phyloP scores from a whole-genome alignment of 2,797 vertebrate species.

The Mormyrops boulengeri region DNA sequence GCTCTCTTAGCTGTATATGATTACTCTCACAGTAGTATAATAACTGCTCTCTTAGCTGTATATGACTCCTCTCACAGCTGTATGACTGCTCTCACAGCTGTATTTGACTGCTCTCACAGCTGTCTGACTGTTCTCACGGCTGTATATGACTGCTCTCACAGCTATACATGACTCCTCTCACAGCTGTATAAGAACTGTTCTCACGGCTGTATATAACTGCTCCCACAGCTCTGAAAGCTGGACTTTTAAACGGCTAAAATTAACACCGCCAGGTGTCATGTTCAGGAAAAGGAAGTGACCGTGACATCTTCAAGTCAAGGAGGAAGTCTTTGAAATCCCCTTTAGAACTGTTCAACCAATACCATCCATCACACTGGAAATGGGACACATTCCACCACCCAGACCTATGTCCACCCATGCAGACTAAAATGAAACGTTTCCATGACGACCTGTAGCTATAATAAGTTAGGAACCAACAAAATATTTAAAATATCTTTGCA shows the following conservation, averaged over 20 bases:
- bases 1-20: no score
- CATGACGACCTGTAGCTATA: conserved; percentile 67
- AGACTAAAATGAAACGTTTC: conserved; percentile 59
- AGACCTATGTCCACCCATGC: conserved; percentile 55
- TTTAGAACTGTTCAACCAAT: conserved; percentile 17
- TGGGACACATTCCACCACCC: conserved; percentile 58
- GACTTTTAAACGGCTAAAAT: conserved; percentile 23
- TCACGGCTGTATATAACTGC: neutral
- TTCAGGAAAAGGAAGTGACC: conserved; percentile 24
- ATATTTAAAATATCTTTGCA: conserved; percentile 36
- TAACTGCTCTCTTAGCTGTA: no score
- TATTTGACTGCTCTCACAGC: neutral
- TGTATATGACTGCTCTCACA: neutral
- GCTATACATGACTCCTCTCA: neutral
- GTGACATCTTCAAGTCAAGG: neutral
- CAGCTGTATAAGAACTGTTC: neutral
- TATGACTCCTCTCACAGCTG: no score
- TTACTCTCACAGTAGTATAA: no score
- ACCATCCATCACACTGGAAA: conserved; percentile 52
- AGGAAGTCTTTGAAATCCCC: neutral
- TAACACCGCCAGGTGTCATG: conserved; percentile 24
- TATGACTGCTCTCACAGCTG: neutral
- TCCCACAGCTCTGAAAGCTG: conserved; percentile 23
- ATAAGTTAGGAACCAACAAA: conserved; percentile 58
- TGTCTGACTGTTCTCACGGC: neutral